These are phyloP conservation scores for Amphipyra berbera DNA, from an alignment of 2,888 invertebrate genomes.

Conservation along the genomic window DNA sequence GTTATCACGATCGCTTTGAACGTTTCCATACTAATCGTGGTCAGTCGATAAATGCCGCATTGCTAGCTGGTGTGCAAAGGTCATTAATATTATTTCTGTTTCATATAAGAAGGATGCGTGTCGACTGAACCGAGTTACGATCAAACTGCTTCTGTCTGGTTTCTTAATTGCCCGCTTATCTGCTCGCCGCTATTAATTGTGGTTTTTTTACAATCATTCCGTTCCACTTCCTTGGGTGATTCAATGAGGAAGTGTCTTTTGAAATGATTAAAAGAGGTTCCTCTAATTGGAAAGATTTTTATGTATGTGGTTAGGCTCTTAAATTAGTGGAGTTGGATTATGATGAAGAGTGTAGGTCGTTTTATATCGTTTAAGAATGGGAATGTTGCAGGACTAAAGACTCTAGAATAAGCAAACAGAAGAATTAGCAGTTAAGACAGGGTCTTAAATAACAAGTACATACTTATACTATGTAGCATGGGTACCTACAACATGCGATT, in stretches of 20 bases:
- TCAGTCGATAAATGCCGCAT: background rate
- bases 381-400: no score
- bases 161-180: constrained; percentile 64
- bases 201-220: constrained; percentile 57
- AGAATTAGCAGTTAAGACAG: no score
- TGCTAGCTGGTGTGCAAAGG: background rate
- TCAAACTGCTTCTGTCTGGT: constrained; percentile 65
- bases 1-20: background rate
- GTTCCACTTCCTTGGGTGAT: constrained; percentile 56
- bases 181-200: constrained; percentile 52
- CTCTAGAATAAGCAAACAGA: no score
- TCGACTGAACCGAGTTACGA: constrained; percentile 20
- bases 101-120: constrained; percentile 27
- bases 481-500: no score
- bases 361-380: no score
- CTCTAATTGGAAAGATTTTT: constrained; percentile 6
- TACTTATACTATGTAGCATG: no score
- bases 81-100: constrained; percentile 11
- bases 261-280: constrained; percentile 2
- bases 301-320: background rate
- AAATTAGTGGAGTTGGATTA: no score
- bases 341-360: no score
- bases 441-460: no score
- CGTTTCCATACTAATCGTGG: background rate
- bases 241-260: constrained; percentile 51